These are phyloP conservation scores for Halocynthia roretzi DNA, from an alignment of 23 tunicate genomes.

Conservation along the genomic window DNA sequence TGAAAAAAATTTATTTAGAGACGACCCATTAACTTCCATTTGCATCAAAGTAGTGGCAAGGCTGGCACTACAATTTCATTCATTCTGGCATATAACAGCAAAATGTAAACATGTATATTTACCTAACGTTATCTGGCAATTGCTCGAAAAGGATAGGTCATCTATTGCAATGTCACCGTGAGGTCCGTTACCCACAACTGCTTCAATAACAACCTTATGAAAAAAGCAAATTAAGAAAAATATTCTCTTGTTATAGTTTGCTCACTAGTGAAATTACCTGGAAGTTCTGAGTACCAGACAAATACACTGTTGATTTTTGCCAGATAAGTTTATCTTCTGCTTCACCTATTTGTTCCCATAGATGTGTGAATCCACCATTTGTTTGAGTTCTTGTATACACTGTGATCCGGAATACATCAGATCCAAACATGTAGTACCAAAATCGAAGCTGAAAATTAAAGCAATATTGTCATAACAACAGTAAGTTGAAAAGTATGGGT, in stretches of 20 bases:
- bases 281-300: constrained; percentile 17
- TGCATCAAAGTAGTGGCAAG: too few relatives aligned
- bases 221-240: background rate
- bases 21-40: too few relatives aligned
- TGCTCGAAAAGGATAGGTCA: constrained; percentile 72
- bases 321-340: constrained; percentile 27
- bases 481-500: too few relatives aligned
- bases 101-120: background rate
- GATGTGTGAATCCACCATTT: constrained; percentile 59
- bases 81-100: too few relatives aligned
- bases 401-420: constrained; percentile 54
- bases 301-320: constrained; percentile 35
- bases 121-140: constrained; percentile 33
- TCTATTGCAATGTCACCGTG: constrained; percentile 91
- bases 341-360: constrained; percentile 20
- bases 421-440: constrained; percentile 85
- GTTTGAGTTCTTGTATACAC: constrained; percentile 51
- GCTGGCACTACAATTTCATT: too few relatives aligned
- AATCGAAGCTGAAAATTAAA: constrained; percentile 50
- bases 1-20: too few relatives aligned
- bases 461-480: background rate
- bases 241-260: background rate
- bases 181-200: constrained; percentile 56
- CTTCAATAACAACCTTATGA: constrained; percentile 73
- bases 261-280: background rate